Conservation (phyloP, 2,113 vertebrate species). For the Xerus inauris region DNA sequence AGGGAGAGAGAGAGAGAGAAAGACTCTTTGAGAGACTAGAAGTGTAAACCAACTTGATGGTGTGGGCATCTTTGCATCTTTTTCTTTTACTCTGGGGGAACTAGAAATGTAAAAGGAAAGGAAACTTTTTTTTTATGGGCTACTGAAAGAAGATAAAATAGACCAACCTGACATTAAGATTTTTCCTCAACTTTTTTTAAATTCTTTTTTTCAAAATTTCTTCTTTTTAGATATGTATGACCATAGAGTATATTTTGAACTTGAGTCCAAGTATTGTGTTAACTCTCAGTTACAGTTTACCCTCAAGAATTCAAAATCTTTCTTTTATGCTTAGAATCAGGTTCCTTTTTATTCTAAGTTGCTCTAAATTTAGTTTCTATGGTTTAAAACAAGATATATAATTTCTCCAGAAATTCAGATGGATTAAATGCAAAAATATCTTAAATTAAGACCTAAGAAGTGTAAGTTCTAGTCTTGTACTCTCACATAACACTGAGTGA, state of each 20-base stretch:
- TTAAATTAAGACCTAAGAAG: neutral
- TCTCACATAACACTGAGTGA: fast-evolving
- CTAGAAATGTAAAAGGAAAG: neutral
- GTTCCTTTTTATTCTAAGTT: neutral
- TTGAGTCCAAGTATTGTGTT: neutral
- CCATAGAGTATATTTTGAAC: too few relatives aligned
- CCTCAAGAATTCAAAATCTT: neutral
- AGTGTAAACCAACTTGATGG: neutral
- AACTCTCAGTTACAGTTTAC: neutral
- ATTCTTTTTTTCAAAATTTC: too few relatives aligned
- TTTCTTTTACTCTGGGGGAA: neutral
- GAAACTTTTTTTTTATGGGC: neutral
- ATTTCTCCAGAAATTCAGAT: neutral
- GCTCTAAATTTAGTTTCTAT: neutral
- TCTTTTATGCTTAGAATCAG: neutral
- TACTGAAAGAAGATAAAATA: neutral
- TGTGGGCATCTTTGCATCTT: neutral
- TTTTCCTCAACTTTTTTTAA: neutral
- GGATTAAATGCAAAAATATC: neutral
- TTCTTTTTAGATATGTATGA: too few relatives aligned
- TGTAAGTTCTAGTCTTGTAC: too few relatives aligned
- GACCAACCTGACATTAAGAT: neutral
- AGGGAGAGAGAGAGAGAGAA: neutral
- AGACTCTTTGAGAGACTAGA: neutral
- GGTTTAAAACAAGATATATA: neutral